Evolutionary conservation across 2,797 vertebrate species (phyloP).

Genomic region (Glossophaga mutica): DNA sequence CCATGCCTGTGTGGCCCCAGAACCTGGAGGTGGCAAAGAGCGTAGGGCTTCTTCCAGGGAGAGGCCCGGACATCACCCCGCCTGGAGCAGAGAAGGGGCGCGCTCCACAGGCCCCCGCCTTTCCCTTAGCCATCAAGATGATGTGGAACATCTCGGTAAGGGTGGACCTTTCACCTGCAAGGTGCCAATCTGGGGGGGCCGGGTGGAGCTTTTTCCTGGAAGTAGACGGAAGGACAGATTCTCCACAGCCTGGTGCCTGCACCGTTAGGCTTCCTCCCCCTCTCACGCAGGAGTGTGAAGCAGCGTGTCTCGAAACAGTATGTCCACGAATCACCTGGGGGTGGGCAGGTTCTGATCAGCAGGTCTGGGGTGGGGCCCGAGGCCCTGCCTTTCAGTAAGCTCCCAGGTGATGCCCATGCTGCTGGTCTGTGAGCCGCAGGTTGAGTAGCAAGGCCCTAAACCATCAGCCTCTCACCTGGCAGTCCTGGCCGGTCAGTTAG

Average conservation of each 20-base stretch:
- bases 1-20: conserved; percentile 57
- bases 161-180: fast-evolving
- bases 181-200: not conserved
- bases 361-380: not conserved
- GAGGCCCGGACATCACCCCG: not conserved
- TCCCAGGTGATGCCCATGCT: not conserved
- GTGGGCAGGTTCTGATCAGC: not conserved
- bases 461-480: not conserved
- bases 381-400: not conserved
- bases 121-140: conserved; percentile 95
- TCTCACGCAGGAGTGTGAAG: not conserved
- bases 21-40: fast-evolving
- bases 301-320: not conserved
- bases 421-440: not conserved
- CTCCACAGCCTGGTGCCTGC: not conserved
- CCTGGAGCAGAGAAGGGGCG: not conserved
- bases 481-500: not conserved
- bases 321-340: not conserved
- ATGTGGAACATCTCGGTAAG: conserved; percentile 97
- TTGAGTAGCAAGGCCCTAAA: not conserved
- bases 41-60: fast-evolving
- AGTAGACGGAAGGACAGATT: not conserved
- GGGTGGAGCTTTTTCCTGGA: not conserved
- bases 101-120: conserved; percentile 26
- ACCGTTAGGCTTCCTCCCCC: not conserved